Conservation (phyloP, 2,888 invertebrate species). For the Dione vanillae region DNA sequence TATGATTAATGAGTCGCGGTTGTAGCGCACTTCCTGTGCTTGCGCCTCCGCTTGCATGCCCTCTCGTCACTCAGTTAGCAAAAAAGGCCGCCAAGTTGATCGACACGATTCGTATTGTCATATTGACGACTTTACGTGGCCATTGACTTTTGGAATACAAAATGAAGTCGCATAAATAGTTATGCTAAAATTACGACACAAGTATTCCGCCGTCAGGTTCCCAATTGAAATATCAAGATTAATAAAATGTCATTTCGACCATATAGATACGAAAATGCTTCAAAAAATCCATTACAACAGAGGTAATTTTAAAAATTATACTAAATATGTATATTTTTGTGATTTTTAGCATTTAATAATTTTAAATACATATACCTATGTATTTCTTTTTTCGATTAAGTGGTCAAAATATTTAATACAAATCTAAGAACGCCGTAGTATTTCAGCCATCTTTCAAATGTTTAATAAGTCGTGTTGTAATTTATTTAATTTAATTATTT, state of each 20-base stretch:
- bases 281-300: not conserved
- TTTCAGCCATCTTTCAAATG: no score
- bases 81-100: slow-evolving; percentile 46
- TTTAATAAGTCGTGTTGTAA: no score
- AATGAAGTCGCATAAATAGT: slow-evolving; percentile 26
- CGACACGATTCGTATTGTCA: slow-evolving; percentile 49
- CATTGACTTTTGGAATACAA: slow-evolving; percentile 42
- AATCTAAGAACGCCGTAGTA: no score
- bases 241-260: slow-evolving; percentile 12
- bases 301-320: not conserved
- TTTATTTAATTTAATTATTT: no score
- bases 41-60: slow-evolving; percentile 53
- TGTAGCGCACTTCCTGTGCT: slow-evolving; percentile 67
- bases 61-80: slow-evolving; percentile 56
- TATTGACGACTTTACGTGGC: slow-evolving; percentile 50
- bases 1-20: slow-evolving; percentile 63
- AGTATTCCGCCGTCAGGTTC: slow-evolving; percentile 13
- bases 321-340: no score
- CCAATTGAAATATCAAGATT: slow-evolving; percentile 5
- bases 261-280: not conserved
- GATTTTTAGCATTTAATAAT: no score
- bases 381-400: no score
- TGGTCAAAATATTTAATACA: no score
- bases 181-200: slow-evolving; percentile 13
- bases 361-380: no score